These are phyloP conservation scores for Sarcophaga rosellei DNA, from an alignment of 2,888 invertebrate species.

Conservation along the genomic window DNA sequence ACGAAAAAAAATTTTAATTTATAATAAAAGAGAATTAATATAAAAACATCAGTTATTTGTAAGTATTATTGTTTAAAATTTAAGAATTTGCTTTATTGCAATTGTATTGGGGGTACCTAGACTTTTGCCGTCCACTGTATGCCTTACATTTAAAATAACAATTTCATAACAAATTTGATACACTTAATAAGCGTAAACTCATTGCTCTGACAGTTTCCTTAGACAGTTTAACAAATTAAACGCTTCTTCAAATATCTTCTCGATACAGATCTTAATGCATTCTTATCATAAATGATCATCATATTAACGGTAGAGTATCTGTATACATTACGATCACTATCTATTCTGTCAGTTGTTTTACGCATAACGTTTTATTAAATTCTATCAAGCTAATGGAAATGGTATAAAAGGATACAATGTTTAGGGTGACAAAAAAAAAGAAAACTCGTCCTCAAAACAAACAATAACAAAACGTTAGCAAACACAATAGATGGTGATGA, in stretches of 20 bases:
- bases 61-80: too few species aligned
- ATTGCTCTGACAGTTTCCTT: too few species aligned
- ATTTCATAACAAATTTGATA: too few species aligned
- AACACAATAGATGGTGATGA: constrained; percentile 43
- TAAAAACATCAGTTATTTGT: too few species aligned
- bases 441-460: constrained; percentile 62
- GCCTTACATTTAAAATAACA: too few species aligned
- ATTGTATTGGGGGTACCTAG: too few species aligned
- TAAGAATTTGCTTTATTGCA: too few species aligned
- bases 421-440: constrained; percentile 30
- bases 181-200: too few species aligned
- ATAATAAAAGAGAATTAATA: too few species aligned
- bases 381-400: constrained; percentile 58
- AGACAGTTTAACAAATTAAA: too few species aligned
- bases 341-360: constrained; percentile 46
- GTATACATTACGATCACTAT: not conserved
- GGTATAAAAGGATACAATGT: not conserved
- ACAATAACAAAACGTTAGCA: constrained; percentile 17
- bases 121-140: too few species aligned
- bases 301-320: constrained; percentile 39
- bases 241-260: not conserved
- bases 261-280: constrained; percentile 39
- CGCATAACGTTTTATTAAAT: constrained; percentile 50
- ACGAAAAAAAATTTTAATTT: too few species aligned
- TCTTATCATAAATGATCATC: constrained; percentile 64